Conservation (phyloP, 2,113 vertebrate species). For the Pygoscelis adeliae region DNA sequence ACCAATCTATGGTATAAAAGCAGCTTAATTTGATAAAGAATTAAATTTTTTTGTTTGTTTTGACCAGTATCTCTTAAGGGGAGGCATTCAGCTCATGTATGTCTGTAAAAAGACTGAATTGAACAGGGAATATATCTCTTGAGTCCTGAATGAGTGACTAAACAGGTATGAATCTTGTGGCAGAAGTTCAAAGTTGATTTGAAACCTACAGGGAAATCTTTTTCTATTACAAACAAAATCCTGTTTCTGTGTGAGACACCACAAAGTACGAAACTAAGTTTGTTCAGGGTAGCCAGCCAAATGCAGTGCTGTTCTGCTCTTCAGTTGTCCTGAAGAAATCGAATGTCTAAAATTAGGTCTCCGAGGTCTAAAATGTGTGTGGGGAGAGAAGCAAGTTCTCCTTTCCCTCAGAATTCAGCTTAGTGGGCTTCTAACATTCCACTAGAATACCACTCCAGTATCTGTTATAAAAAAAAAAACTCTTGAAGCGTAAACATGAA, state of each 20-base stretch:
- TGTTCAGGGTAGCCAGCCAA: not conserved
- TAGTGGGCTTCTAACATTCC: not conserved
- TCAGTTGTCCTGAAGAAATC: not conserved
- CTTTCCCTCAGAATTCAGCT: not conserved
- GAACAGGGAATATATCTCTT: not conserved
- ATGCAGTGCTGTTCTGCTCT: not conserved
- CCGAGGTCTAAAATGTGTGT: not conserved
- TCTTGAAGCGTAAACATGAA: not conserved
- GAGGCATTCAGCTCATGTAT: not conserved
- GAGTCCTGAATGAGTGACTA: not conserved
- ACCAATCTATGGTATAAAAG: not conserved
- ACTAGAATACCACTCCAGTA: not conserved
- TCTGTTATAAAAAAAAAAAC: not conserved
- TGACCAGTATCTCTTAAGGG: not conserved
- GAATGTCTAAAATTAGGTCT: not conserved
- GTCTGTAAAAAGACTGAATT: not conserved
- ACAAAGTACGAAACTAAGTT: fast-evolving
- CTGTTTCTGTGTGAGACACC: not conserved
- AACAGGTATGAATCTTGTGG: not conserved
- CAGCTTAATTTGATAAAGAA: not conserved
- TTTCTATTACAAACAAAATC: not conserved
- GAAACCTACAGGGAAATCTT: not conserved
- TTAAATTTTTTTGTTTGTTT: not conserved
- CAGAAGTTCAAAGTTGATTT: not conserved
- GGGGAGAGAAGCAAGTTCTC: not conserved